Evolutionary conservation across 2,888 invertebrate species (phyloP).

Genomic region (Scrobipalpa atriplicella): DNA sequence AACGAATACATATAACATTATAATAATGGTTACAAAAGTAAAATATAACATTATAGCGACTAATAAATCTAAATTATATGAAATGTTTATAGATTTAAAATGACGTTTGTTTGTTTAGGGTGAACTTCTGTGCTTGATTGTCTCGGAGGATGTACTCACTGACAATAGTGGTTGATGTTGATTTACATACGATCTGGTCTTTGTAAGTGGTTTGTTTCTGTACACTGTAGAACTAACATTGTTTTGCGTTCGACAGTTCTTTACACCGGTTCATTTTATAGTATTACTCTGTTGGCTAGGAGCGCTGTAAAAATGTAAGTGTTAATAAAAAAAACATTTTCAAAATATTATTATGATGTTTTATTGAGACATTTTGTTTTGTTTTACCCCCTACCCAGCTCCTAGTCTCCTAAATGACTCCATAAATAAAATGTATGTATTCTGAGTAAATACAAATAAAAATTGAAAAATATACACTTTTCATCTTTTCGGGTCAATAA

Average conservation of each 20-base stretch:
- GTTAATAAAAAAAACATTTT: slow-evolving; percentile 84
- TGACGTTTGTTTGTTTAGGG: slow-evolving; percentile 77
- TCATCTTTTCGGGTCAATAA: too few relatives aligned
- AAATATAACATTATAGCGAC: slow-evolving; percentile 82
- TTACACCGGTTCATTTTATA: slow-evolving; percentile 81
- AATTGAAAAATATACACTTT: neutral
- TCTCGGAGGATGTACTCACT: slow-evolving; percentile 66
- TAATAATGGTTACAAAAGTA: slow-evolving; percentile 82
- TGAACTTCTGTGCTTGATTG: slow-evolving; percentile 78
- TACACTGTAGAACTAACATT: slow-evolving; percentile 80
- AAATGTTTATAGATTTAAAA: slow-evolving; percentile 82
- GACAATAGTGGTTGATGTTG: slow-evolving; percentile 70
- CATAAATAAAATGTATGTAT: neutral
- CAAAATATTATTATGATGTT: slow-evolving; percentile 78
- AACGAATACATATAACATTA: slow-evolving; percentile 83
- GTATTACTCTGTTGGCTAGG: slow-evolving; percentile 83
- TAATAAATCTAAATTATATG: slow-evolving; percentile 83
- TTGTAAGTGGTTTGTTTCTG: slow-evolving; percentile 75
- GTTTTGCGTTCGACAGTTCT: slow-evolving; percentile 81
- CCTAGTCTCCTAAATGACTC: neutral
- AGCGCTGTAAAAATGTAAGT: slow-evolving; percentile 83
- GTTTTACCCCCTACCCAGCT: slow-evolving; percentile 28
- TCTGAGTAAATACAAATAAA: neutral
- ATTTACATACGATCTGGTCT: slow-evolving; percentile 69
- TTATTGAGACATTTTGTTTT: slow-evolving; percentile 49